Evolutionary conservation across 2,888 invertebrate genomes (phyloP).

Genomic region (Diaprepes abbreviatus): DNA sequence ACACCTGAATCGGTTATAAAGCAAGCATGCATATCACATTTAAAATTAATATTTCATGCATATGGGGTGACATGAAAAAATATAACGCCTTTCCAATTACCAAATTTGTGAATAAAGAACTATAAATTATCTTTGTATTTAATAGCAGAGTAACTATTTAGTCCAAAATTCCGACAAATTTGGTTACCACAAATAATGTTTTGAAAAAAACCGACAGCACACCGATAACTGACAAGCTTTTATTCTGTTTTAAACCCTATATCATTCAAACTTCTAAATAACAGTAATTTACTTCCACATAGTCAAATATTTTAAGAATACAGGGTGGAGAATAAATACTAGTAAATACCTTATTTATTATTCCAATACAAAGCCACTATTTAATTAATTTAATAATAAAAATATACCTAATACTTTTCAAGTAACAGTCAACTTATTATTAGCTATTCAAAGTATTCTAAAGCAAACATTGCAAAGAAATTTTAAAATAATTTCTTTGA

Average conservation of each 20-base stretch:
- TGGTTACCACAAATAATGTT: background rate
- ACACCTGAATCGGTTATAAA: slow-evolving; percentile 10
- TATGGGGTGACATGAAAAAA: slow-evolving; percentile 30
- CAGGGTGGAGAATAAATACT: background rate
- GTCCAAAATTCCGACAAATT: background rate
- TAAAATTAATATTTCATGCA: slow-evolving; percentile 30
- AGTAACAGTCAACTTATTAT: no score
- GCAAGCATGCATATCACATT: slow-evolving; percentile 30
- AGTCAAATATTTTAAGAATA: background rate
- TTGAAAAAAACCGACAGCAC: background rate
- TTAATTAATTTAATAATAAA: no score
- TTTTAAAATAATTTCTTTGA: no score
- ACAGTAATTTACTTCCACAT: background rate
- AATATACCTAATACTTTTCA: no score
- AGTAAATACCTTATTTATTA: background rate
- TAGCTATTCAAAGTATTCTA: no score
- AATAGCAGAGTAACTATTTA: background rate
- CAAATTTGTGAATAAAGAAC: background rate
- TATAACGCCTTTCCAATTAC: background rate
- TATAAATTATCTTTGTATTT: no score
- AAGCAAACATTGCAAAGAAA: no score
- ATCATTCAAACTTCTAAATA: background rate
- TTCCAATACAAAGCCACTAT: no score
- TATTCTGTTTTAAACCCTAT: background rate
- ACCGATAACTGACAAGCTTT: background rate